A percentile compares a stretch with the other conserved stretches of the same genome.
Evolutionary conservation across 2,113 vertebrate species (phyloP).

Genomic region (Sinosuthora webbiana): DNA sequence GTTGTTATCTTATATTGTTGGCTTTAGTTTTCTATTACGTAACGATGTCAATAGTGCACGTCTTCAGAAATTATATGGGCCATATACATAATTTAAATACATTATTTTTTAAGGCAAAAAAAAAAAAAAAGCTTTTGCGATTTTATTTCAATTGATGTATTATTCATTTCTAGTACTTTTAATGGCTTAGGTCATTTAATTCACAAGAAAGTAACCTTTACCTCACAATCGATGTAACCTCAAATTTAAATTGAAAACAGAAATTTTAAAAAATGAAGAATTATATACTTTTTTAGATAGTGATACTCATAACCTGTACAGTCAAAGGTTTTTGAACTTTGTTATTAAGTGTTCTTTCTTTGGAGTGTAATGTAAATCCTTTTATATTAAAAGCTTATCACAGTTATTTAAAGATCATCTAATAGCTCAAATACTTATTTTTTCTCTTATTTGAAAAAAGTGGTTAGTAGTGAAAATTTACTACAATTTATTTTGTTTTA

Average conservation of each 20-base stretch:
- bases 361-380: neutral
- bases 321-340: neutral
- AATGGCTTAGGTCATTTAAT: neutral
- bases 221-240: fast-evolving
- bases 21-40: neutral
- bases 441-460: neutral
- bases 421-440: neutral
- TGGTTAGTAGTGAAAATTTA: neutral
- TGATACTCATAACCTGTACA: neutral
- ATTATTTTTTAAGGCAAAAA: neutral
- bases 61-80: neutral
- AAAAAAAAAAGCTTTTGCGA: neutral
- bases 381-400: neutral
- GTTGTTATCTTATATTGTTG: neutral
- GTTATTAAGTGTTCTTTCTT: neutral
- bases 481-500: neutral
- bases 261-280: neutral
- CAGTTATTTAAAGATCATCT: neutral
- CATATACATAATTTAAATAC: neutral
- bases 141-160: neutral
- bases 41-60: neutral
- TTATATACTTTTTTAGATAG: neutral
- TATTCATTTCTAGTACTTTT: neutral
- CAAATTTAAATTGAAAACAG: neutral
- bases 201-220: neutral